These are phyloP conservation scores for Aptenodytes forsteri DNA, from an alignment of 2,113 vertebrate species.

Conservation along the genomic window DNA sequence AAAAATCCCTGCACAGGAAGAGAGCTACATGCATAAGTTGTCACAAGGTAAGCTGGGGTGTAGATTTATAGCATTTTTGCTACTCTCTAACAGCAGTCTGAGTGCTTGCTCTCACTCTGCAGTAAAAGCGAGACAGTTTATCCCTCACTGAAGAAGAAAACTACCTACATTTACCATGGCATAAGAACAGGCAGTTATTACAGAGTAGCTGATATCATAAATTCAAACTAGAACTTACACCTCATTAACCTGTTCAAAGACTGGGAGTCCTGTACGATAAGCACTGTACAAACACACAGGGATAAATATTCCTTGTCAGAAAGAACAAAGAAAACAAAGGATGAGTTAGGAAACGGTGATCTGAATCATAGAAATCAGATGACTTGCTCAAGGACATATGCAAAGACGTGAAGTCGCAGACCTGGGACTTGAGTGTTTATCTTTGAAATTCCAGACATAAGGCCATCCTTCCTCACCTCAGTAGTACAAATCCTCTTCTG, in stretches of 20 bases:
- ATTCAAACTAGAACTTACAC: constrained; percentile 15
- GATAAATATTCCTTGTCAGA: not conserved
- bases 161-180: not conserved
- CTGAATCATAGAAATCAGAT: not conserved
- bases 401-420: accelerated
- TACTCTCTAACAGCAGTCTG: not conserved
- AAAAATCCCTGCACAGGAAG: not conserved
- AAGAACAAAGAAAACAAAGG: constrained; percentile 3
- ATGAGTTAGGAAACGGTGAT: not conserved
- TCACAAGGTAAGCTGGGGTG: not conserved
- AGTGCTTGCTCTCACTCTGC: not conserved
- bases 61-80: not conserved
- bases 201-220: not conserved
- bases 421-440: not conserved
- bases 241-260: constrained; percentile 38
- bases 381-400: not conserved
- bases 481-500: not conserved
- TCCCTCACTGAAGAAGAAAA: not conserved
- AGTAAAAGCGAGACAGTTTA: not conserved
- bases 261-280: not conserved
- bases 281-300: not conserved
- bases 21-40: not conserved
- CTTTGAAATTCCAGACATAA: not conserved
- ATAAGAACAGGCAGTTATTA: not conserved
- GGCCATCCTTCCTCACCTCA: not conserved